These are phyloP conservation scores for Melinopterus prodromus DNA, from an alignment of 2,888 invertebrate species.

Conservation along the genomic window DNA sequence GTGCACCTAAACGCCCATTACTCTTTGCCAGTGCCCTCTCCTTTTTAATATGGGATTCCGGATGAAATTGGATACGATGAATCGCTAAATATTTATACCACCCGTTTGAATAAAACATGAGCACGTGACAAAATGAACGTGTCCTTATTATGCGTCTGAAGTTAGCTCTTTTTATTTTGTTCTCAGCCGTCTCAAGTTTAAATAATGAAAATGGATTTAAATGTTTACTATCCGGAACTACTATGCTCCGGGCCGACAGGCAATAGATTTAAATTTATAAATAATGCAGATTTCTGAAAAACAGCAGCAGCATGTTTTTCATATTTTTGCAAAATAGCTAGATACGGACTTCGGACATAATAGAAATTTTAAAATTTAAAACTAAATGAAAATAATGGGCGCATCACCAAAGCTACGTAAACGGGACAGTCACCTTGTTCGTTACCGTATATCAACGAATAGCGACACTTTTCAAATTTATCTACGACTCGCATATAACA, in stretches of 20 bases:
- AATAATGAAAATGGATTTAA: slow-evolving; percentile 19
- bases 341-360: too few relatives aligned
- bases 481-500: too few relatives aligned
- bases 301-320: not conserved
- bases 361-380: too few relatives aligned
- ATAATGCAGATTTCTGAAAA: not conserved
- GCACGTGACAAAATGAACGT: slow-evolving; percentile 32
- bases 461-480: too few relatives aligned
- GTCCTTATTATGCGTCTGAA: slow-evolving; percentile 26
- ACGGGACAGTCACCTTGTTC: too few relatives aligned
- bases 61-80: slow-evolving; percentile 21
- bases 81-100: slow-evolving; percentile 30
- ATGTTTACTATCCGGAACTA: not conserved
- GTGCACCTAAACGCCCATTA: not conserved
- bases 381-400: too few relatives aligned
- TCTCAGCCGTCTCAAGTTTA: slow-evolving; percentile 7
- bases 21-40: not conserved
- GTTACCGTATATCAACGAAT: too few relatives aligned
- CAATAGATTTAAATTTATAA: not conserved
- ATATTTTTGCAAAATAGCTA: too few relatives aligned
- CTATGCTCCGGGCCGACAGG: not conserved
- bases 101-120: slow-evolving; percentile 28
- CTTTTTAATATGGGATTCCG: not conserved
- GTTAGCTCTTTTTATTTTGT: slow-evolving; percentile 15
- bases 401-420: too few relatives aligned